phyloP scores from a whole-genome alignment of 2,888 invertebrate species.

The Lithosia quadra region DNA sequence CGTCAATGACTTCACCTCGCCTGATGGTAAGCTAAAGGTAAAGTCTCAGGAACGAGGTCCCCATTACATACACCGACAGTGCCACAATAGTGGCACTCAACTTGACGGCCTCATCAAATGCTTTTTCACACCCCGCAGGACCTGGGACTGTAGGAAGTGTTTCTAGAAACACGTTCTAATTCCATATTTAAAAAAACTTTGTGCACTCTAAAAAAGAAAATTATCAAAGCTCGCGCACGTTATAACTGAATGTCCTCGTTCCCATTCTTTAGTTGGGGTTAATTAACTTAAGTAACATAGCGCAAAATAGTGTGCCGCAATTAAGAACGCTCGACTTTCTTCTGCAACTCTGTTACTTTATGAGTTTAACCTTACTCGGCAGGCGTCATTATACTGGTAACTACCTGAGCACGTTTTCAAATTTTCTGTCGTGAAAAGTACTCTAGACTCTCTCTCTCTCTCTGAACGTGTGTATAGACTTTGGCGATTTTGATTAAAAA shows the following conservation, averaged over 20 bases:
- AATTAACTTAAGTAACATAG: slow-evolving; percentile 69
- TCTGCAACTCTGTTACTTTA: slow-evolving; percentile 51
- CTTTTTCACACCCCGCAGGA: no score
- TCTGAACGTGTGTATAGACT: background rate
- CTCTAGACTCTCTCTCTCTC: slow-evolving; percentile 17
- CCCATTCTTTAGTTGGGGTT: slow-evolving; percentile 60
- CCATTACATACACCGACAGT: no score
- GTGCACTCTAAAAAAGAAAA: slow-evolving; percentile 26
- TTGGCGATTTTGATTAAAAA: background rate
- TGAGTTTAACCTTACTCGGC: slow-evolving; percentile 60
- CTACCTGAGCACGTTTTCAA: slow-evolving; percentile 24
- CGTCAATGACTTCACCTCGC: no score
- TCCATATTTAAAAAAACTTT: slow-evolving; percentile 6
- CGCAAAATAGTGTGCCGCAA: slow-evolving; percentile 64
- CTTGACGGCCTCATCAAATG: no score
- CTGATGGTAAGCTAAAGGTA: no score
- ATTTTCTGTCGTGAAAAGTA: slow-evolving; percentile 11
- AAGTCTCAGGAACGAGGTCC: no score
- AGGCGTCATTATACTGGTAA: slow-evolving; percentile 51
- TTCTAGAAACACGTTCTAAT: background rate
- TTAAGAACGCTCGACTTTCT: slow-evolving; percentile 64
- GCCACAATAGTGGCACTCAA: no score
- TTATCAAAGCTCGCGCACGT: slow-evolving; percentile 42
- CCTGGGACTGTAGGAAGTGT: no score
- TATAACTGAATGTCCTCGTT: slow-evolving; percentile 54